These are phyloP conservation scores for Leptarthrus brevirostris DNA, from an alignment of 2,888 invertebrate species.

Conservation along the genomic window DNA sequence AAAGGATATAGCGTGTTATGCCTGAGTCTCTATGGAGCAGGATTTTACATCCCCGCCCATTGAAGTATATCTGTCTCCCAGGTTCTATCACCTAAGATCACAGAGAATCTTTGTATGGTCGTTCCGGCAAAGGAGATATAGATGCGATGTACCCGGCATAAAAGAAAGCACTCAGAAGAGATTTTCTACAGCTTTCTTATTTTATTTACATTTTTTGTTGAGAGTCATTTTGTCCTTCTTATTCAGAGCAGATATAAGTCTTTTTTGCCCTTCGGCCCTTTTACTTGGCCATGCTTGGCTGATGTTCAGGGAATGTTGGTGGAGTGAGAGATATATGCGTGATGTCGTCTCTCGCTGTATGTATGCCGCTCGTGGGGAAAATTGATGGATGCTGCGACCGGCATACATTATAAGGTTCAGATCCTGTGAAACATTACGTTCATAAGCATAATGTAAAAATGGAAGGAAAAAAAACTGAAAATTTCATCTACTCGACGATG, in stretches of 20 bases:
- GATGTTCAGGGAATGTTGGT: not conserved
- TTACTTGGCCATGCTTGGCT: slow-evolving; percentile 33
- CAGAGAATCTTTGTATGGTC: too few species aligned
- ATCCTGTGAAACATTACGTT: slow-evolving; percentile 52
- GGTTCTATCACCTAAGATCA: not conserved
- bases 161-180: slow-evolving; percentile 23
- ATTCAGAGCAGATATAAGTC: slow-evolving; percentile 34
- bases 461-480: slow-evolving; percentile 34
- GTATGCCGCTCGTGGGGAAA: slow-evolving; percentile 46
- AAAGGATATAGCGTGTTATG: slow-evolving; percentile 11
- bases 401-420: slow-evolving; percentile 53
- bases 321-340: slow-evolving; percentile 42
- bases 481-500: slow-evolving; percentile 24
- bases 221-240: slow-evolving; percentile 42
- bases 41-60: slow-evolving; percentile 20
- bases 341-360: slow-evolving; percentile 11
- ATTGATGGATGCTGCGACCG: slow-evolving; percentile 52
- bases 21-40: not conserved
- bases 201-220: slow-evolving; percentile 23
- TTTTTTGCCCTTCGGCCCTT: slow-evolving; percentile 40
- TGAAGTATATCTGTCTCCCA: slow-evolving; percentile 18
- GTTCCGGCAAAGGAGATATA: not conserved
- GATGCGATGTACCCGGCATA: slow-evolving; percentile 6
- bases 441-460: slow-evolving; percentile 49
- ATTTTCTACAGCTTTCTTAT: slow-evolving; percentile 29